phyloP scores from a whole-genome alignment of 92 coral and sea anemone species.

The Heliopora coerulea region DNA sequence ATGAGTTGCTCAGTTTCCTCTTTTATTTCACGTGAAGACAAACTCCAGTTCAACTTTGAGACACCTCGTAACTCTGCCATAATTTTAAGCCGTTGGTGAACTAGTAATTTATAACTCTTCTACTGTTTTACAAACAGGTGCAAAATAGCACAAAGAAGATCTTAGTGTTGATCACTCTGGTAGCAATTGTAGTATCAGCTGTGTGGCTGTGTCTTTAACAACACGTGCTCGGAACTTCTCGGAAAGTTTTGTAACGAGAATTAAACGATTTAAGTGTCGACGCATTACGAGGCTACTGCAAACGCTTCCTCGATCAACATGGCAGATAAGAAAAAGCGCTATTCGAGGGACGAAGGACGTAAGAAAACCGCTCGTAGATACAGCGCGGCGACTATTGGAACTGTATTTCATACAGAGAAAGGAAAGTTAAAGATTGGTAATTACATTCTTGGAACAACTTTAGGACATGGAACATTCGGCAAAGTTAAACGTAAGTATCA shows the following conservation, averaged over 20 bases:
- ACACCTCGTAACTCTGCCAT: constrained; percentile 58
- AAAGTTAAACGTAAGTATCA: constrained; percentile 86
- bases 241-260: no score
- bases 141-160: no score
- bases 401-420: constrained; percentile 24
- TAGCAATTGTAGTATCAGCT: no score
- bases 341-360: constrained; percentile 18
- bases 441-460: constrained; percentile 77
- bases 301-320: no score
- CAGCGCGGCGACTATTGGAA: constrained; percentile 11
- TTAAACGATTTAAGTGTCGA: no score
- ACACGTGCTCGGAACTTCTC: no score
- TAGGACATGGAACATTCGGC: constrained; percentile 97
- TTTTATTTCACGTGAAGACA: constrained; percentile 74
- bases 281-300: no score
- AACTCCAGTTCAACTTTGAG: constrained; percentile 67
- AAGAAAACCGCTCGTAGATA: constrained; percentile 24
- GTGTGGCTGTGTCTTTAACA: no score
- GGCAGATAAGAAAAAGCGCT: constrained; percentile 29
- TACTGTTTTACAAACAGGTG: neutral
- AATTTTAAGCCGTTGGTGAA: constrained; percentile 17
- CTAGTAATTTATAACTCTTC: no score
- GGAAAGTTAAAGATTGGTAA: constrained; percentile 71
- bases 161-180: no score
- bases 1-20: constrained; percentile 77